Conservation (phyloP, 2,797 vertebrate genomes). For the Octomys mimax region DNA sequence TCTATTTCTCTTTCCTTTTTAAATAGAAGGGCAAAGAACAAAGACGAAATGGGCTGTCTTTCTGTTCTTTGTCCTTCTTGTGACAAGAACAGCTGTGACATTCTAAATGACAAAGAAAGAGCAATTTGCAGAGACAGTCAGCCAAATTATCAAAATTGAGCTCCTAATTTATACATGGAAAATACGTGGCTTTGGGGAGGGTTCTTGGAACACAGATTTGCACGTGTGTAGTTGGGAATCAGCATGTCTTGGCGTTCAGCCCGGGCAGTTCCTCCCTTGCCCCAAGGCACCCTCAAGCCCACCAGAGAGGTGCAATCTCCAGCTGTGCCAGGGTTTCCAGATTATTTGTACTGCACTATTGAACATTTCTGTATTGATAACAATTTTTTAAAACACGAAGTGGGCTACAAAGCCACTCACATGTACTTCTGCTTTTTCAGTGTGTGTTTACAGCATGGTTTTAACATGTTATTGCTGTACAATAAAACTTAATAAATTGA, state of each 20-base stretch:
- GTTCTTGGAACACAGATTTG: not conserved
- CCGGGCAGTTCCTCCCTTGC: fast-evolving
- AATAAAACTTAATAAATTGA: not conserved
- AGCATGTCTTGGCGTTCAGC: fast-evolving
- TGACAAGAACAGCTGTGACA: slow-evolving; percentile 61
- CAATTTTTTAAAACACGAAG: not conserved
- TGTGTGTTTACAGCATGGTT: not conserved
- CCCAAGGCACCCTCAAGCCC: fast-evolving
- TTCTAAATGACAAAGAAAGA: slow-evolving; percentile 57
- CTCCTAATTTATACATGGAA: not conserved
- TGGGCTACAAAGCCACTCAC: not conserved
- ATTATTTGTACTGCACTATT: not conserved
- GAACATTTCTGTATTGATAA: not conserved
- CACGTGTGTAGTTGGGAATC: not conserved
- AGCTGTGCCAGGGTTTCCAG: fast-evolving
- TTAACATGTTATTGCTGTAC: not conserved
- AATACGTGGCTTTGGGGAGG: not conserved
- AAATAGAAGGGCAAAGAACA: slow-evolving; percentile 58
- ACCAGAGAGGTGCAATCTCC: fast-evolving
- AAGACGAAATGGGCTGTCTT: slow-evolving; percentile 4
- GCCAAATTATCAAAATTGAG: slow-evolving; percentile 37
- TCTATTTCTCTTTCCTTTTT: not conserved
- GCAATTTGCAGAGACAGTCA: slow-evolving; percentile 37
- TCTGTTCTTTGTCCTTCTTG: slow-evolving; percentile 43
- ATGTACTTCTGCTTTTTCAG: not conserved